Evolutionary conservation across 2,113 vertebrate species (phyloP), one percentile per base, ranked within the genome.

Genomic region (Helogale parvula): DNA sequence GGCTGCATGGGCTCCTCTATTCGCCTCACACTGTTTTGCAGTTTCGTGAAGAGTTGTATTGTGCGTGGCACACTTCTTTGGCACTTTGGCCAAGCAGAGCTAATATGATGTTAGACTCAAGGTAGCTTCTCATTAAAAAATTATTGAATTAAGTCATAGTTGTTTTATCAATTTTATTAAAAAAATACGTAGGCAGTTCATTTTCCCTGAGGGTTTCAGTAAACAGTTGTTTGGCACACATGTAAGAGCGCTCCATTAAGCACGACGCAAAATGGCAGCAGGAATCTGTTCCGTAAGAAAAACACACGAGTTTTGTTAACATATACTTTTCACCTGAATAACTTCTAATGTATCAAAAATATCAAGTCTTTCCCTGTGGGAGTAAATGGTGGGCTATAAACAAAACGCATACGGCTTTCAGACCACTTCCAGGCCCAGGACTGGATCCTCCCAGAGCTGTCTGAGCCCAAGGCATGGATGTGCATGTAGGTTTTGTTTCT

Each of bases 401-500:
- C 33, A 68, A 7, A 63, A 19, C n/a, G 83, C 21, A 41, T 4
- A 3, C 2, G 35, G 25, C 60, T 79, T 45, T 33, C 25, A 54
- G 52, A 69, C 11, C 10, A 33, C 33, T 65, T 69, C 72, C n/a
- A 29, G n/a, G 12, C 15, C 14, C 15, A 54, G 5, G 3, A 9
- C 25, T 69, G 21, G 16, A 31, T 38, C 16, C n/a, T 82, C 38
- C 82, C 16, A 2, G 27, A 33, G 10, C 69, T 65, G n/a, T 45
- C 52, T 68, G 50, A 85, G 50, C 9, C n/a, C 23, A 89, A 63
- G 13, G 47, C 17, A 54, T 31, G 4, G 35, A 7, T 45, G 5
- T 72, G 10, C 71, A 29, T 17, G 10, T 72, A 47, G 45, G 52
- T 91, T 92, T 88, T 77, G 11, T 83, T 93, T 88, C 50, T 95